These are phyloP conservation scores for Phytoseiulus persimilis DNA, from an alignment of 2,888 invertebrate genomes.

Conservation along the genomic window DNA sequence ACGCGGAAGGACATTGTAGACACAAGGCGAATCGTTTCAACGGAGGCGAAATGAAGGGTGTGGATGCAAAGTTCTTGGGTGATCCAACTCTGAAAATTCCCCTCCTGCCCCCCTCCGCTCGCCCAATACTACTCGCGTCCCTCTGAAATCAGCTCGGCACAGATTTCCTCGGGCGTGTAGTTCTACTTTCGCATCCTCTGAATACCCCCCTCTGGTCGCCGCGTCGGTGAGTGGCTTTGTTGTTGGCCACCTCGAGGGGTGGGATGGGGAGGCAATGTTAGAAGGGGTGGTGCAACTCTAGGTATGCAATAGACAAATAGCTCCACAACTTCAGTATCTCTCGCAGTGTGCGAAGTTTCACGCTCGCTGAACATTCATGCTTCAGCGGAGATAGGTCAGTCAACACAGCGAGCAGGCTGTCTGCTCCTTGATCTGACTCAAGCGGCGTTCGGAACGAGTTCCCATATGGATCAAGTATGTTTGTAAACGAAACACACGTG, in stretches of 20 bases:
- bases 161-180: neutral
- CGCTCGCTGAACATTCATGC: neutral
- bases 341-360: neutral
- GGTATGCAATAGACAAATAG: constrained; percentile 5
- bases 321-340: neutral
- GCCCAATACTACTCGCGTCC: no score
- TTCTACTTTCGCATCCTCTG: neutral
- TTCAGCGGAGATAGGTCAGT: neutral
- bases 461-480: neutral
- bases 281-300: neutral
- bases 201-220: neutral
- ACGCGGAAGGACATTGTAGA: neutral
- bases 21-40: neutral
- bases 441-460: neutral
- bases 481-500: neutral
- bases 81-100: no score
- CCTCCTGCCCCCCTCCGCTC: neutral
- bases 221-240: neutral
- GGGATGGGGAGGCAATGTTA: neutral
- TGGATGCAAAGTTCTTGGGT: neutral
- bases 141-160: neutral
- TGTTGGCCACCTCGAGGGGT: neutral
- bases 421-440: no score
- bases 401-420: neutral
- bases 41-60: neutral